Evolutionary conservation across 2,888 invertebrate species (phyloP).

Genomic region (Elgonia sp.): DNA sequence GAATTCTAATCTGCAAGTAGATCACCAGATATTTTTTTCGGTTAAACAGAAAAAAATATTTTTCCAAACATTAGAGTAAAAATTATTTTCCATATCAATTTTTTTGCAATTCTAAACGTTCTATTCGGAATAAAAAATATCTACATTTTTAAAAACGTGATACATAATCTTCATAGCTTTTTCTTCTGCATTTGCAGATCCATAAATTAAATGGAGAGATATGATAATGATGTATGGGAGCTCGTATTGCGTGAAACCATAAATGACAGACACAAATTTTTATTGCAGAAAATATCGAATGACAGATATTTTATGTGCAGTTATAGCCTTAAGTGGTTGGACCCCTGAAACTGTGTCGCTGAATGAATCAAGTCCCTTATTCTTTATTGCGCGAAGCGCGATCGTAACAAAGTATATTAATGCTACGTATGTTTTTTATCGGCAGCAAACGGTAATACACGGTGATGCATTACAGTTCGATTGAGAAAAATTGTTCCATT

Average conservation of each 20-base stretch:
- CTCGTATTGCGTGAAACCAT: slow-evolving; percentile 27
- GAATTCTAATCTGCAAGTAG: too few relatives aligned
- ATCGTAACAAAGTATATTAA: slow-evolving; percentile 60
- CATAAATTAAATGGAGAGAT: slow-evolving; percentile 6
- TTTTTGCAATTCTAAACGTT: too few relatives aligned
- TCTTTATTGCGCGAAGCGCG: slow-evolving; percentile 46
- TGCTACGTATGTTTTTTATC: slow-evolving; percentile 52
- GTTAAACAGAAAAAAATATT: too few relatives aligned
- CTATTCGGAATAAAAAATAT: too few relatives aligned
- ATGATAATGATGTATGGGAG: slow-evolving; percentile 22
- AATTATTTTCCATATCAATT: too few relatives aligned
- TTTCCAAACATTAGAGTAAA: too few relatives aligned
- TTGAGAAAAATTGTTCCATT: background rate
- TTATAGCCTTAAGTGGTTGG: slow-evolving; percentile 56
- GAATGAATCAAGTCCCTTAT: slow-evolving; percentile 61
- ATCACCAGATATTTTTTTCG: too few relatives aligned
- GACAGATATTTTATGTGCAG: slow-evolving; percentile 57
- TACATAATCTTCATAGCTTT: too few relatives aligned
- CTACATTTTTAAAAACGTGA: too few relatives aligned
- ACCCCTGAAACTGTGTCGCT: slow-evolving; percentile 33
- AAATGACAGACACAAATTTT: slow-evolving; percentile 58
- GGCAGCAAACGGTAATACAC: background rate
- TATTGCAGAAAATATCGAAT: slow-evolving; percentile 47
- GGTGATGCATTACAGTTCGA: slow-evolving; percentile 37
- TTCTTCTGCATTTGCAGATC: background rate